phyloP scores from a whole-genome alignment of 2,888 invertebrate genomes.

The Agonopterix heracliana region DNA sequence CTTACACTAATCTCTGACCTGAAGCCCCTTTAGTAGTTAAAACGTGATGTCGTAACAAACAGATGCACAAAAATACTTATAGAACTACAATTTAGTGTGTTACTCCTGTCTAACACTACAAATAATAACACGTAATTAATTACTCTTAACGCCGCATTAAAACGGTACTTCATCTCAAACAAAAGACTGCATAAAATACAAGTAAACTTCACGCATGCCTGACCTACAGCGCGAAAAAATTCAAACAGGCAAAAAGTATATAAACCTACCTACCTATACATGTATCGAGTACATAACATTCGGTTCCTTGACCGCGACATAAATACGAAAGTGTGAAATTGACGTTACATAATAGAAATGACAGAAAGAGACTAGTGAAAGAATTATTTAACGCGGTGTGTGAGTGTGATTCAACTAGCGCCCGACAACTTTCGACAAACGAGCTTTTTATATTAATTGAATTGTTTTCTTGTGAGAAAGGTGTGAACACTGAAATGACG shows the following conservation, averaged over 20 bases:
- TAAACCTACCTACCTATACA: no score
- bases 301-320: slow-evolving; percentile 47
- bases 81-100: no score
- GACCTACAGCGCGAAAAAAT: slow-evolving; percentile 39
- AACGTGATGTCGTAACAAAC: no score
- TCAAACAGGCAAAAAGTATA: no score
- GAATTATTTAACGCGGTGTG: not conserved
- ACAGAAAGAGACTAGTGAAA: not conserved
- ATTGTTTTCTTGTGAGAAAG: not conserved
- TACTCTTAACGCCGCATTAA: no score
- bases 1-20: no score
- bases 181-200: not conserved
- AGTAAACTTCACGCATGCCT: slow-evolving; percentile 16
- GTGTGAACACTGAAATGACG: no score
- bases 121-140: no score
- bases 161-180: not conserved
- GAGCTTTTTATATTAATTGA: slow-evolving; percentile 1
- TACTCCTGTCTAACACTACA: no score
- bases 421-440: not conserved
- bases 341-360: slow-evolving; percentile 14
- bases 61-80: no score
- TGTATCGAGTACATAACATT: slow-evolving; percentile 6
- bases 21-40: no score
- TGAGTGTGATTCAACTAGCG: not conserved
- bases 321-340: slow-evolving; percentile 21